Evolutionary conservation across 2,888 invertebrate species (phyloP).

Genomic region (Sphaerophoria taeniata): DNA sequence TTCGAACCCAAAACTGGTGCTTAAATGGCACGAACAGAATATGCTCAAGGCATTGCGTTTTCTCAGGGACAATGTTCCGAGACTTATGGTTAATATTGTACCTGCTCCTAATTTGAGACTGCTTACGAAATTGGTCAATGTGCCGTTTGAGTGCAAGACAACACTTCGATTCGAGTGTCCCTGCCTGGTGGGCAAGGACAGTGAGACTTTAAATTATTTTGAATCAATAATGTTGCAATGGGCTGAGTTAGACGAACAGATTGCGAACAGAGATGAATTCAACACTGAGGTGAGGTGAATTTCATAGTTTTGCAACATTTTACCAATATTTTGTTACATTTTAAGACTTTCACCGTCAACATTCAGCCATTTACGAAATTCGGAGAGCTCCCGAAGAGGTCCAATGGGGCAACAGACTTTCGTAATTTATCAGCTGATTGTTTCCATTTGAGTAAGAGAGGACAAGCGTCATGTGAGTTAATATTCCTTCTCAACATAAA

Average conservation of each 20-base stretch:
- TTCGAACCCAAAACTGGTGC: slow-evolving; percentile 80
- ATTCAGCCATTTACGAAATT: slow-evolving; percentile 84
- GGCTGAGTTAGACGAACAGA: slow-evolving; percentile 84
- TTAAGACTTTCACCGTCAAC: slow-evolving; percentile 85
- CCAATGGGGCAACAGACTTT: slow-evolving; percentile 83
- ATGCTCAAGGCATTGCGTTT: slow-evolving; percentile 82
- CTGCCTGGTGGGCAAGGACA: slow-evolving; percentile 84
- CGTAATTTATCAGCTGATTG: slow-evolving; percentile 85
- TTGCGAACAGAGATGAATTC: slow-evolving; percentile 82
- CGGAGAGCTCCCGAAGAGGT: slow-evolving; percentile 81
- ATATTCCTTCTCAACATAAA: neutral
- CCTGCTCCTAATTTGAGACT: slow-evolving; percentile 84
- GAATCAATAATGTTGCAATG: slow-evolving; percentile 84
- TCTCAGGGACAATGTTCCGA: slow-evolving; percentile 85
- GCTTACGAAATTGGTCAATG: slow-evolving; percentile 81
- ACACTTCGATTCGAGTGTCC: slow-evolving; percentile 84
- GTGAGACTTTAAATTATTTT: slow-evolving; percentile 79
- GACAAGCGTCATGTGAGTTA: slow-evolving; percentile 84
- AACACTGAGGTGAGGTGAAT: slow-evolving; percentile 78
- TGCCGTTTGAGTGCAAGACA: slow-evolving; percentile 82
- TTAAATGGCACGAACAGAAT: slow-evolving; percentile 83
- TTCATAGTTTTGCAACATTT: slow-evolving; percentile 3
- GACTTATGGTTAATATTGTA: slow-evolving; percentile 85
- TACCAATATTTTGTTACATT: slow-evolving; percentile 33
- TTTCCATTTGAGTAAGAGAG: slow-evolving; percentile 86